These are phyloP conservation scores for Plectropomus leopardus DNA, from an alignment of 2,113 vertebrate genomes.

Conservation along the genomic window DNA sequence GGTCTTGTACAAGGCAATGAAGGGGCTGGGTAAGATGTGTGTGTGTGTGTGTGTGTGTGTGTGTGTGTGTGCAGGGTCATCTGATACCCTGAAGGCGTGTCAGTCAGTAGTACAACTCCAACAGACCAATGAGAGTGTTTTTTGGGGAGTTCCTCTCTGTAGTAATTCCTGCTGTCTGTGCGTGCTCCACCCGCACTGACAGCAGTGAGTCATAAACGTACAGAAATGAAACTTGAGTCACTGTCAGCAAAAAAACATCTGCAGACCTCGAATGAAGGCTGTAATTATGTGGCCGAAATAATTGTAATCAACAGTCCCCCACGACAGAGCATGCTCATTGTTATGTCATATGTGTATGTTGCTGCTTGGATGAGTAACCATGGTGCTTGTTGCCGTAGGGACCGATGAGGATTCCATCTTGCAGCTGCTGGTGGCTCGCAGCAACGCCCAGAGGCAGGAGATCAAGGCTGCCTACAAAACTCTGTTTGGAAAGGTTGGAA, in stretches of 20 bases:
- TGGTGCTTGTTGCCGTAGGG: slow-evolving; percentile 83
- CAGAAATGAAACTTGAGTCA: slow-evolving; percentile 43
- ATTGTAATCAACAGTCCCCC: neutral
- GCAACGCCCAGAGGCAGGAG: slow-evolving; percentile 92
- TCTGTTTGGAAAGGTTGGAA: slow-evolving; percentile 91
- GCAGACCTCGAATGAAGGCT: slow-evolving; percentile 17
- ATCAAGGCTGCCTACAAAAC: slow-evolving; percentile 91
- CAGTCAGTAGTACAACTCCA: slow-evolving; percentile 12
- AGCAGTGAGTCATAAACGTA: slow-evolving; percentile 49
- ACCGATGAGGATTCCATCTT: slow-evolving; percentile 93
- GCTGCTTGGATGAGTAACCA: slow-evolving; percentile 34
- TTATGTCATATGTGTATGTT: neutral
- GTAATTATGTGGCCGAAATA: slow-evolving; percentile 47
- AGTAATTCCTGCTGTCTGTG: slow-evolving; percentile 21
- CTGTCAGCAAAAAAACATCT: slow-evolving; percentile 19
- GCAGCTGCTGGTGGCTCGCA: slow-evolving; percentile 89
- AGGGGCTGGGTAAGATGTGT: slow-evolving; percentile 91
- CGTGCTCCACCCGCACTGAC: slow-evolving; percentile 26
- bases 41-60: neutral
- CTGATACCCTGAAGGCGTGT: neutral
- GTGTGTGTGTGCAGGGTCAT: slow-evolving; percentile 15
- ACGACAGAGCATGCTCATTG: neutral
- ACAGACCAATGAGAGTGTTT: slow-evolving; percentile 12
- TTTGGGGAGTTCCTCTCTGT: slow-evolving; percentile 22
- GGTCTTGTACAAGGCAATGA: slow-evolving; percentile 93